These are phyloP conservation scores for Aelia acuminata DNA, from an alignment of 2,888 invertebrate species.

Conservation along the genomic window DNA sequence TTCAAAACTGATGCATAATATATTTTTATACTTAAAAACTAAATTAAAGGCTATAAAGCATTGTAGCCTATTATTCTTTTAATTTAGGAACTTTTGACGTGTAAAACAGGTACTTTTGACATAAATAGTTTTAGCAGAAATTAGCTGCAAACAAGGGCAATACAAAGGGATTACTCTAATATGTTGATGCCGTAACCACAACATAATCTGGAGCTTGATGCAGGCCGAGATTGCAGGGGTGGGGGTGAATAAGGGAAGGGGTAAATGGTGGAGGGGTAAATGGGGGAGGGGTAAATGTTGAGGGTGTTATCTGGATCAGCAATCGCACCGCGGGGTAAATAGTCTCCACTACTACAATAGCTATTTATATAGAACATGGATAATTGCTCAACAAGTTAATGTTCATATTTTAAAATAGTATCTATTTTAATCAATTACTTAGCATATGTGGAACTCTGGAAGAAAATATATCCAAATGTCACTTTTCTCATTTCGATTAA, in stretches of 20 bases:
- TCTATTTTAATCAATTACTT: too few relatives aligned
- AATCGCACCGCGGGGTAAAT: background rate
- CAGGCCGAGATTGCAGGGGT: background rate
- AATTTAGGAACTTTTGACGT: background rate
- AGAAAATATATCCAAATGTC: too few relatives aligned
- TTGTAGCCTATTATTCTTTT: background rate
- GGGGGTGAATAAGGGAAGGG: too few relatives aligned
- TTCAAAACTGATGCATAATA: too few relatives aligned
- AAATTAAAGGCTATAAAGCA: too few relatives aligned
- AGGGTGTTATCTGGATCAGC: background rate
- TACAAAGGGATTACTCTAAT: background rate
- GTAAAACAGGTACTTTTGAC: background rate
- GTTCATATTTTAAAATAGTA: too few relatives aligned
- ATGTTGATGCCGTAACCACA: background rate
- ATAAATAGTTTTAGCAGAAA: background rate
- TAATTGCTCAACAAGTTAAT: background rate
- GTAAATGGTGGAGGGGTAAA: too few relatives aligned
- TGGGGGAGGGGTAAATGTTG: too few relatives aligned
- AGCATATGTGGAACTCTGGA: too few relatives aligned
- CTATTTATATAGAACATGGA: background rate
- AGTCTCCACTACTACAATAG: background rate
- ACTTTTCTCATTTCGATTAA: too few relatives aligned
- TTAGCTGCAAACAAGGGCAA: background rate
- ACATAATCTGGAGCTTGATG: background rate
- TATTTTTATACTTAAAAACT: too few relatives aligned